Evolutionary conservation across 2,113 vertebrate species (phyloP), one percentile per base, ranked within the genome.

Genomic region (Thryonomys swinderianus): DNA sequence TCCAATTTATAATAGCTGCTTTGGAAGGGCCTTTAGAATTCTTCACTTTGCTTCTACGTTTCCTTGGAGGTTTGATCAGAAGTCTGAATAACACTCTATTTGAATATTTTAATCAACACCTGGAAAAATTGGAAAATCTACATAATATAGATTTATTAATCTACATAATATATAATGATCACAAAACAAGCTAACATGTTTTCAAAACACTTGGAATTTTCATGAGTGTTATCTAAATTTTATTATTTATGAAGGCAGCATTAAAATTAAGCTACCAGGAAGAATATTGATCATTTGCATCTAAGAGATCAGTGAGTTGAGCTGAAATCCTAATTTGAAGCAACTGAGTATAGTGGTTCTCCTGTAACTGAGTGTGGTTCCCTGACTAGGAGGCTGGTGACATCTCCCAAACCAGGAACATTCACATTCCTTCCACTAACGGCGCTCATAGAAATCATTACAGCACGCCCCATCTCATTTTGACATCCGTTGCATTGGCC

Each of bases 251-350:
- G 98, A 98, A 99, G 97, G 99, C 99, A 96, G 99, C 98, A 97
- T 99, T 99, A 98, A 99, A 99, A 97, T 99, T 99, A 98, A 99
- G 98, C 98, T 99, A 99, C 99, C 98, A 99, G 62, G 99, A 99
- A 67, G 98, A 97, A 1, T 98, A 98, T 97, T 99, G 98, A 96
- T 99, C 99, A 97, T 99, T 99, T 98, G 99, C 99, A 99, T 99
- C 98, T 98, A 99, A 98, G 98, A 99, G 99, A 95, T 99, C 99
- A 32, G 99, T 98, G 18, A 98, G 96, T 34, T 73, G 98, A 99
- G 97, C 98, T 98, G 99, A 99, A 99, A 96, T 99, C 98, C 96
- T 99, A 98, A 42, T 99, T 99, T 66, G 99, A 98, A 88, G 98
- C 98, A 98, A 88, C 98, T 98, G 88, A 99, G 98, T 18, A 98